Evolutionary conservation across 1,140 invertebrate species (phyloP), one percentile per base, ranked within the genome.

Genomic region (Dreissena rostriformis): DNA sequence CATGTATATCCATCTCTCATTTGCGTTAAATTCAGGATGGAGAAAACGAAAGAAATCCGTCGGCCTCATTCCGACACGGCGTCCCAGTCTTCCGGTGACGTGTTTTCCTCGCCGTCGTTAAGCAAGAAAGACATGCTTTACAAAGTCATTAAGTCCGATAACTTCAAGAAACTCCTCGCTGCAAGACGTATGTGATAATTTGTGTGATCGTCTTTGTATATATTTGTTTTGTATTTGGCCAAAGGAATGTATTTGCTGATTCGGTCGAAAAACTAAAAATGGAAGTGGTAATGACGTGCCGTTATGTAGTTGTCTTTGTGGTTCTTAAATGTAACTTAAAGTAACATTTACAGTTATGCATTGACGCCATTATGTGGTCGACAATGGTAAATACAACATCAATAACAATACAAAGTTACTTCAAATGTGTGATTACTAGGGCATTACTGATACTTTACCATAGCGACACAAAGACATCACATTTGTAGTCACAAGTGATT

Each of bases 121-220:
- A 68, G 29, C 22, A 70, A 79, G 65, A 68, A 55, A n/a, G 65
- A 68, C 52, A 14, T 55, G 12, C n/a, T 79, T 0, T 28, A 26
- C 19, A 68, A 79, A 26, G 65, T 79, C 22, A 28, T 79, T 28
- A 15, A 51, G 67, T 79, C 77, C 15, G 24, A 26, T 28, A 79
- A 70, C 66, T 79, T 79, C 63, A 49, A 51, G 52, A 79, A 70
- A 22, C n/a, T 79, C n/a, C 39, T 79, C 11, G 65, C 77, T 14
- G n/a, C 77, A 17, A 68, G 53, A 79, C 51, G 77, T 79, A 79
- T 53, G 57, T 19, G 11, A 19, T n/a, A 12, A 5, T 2, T 61
- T 61, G 39, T 39, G 39, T 39, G 4, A 8, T 39, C 8, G 8
- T 39, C 39, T 39, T n/a, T 39, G 39, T 39, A n/a, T n/a, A n/a